phyloP scores from a whole-genome alignment of 2,113 vertebrate species.

The Gymnarchus niloticus region DNA sequence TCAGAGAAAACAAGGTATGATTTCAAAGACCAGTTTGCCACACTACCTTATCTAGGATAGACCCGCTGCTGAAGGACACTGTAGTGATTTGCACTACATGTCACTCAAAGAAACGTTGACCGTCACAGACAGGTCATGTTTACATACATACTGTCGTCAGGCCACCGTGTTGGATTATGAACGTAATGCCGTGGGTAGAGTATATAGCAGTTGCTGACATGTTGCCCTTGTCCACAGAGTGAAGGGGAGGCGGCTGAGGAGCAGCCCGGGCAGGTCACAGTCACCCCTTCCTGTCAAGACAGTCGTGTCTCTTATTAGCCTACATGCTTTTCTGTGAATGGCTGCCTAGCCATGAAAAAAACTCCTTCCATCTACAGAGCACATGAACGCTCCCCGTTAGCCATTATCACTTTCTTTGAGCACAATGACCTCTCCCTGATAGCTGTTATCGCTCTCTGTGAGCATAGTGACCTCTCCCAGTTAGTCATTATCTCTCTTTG shows the following conservation, averaged over 20 bases:
- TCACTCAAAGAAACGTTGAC: too few relatives aligned
- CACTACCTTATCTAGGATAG: neutral
- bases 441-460: too few relatives aligned
- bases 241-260: slow-evolving; percentile 39
- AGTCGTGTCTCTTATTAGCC: neutral
- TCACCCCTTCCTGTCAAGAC: neutral
- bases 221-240: slow-evolving; percentile 40
- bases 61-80: neutral
- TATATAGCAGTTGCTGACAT: slow-evolving; percentile 17
- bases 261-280: slow-evolving; percentile 42
- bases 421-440: too few relatives aligned
- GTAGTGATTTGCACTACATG: neutral
- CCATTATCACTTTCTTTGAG: too few relatives aligned
- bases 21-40: neutral
- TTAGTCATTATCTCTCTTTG: too few relatives aligned
- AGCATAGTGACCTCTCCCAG: too few relatives aligned
- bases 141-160: too few relatives aligned
- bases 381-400: neutral
- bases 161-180: neutral
- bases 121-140: too few relatives aligned
- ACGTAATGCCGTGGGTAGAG: neutral
- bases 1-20: neutral
- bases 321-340: neutral
- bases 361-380: neutral
- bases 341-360: too few relatives aligned